Conservation (phyloP, 1,140 invertebrate genomes). For the Calephelis nemesis region DNA sequence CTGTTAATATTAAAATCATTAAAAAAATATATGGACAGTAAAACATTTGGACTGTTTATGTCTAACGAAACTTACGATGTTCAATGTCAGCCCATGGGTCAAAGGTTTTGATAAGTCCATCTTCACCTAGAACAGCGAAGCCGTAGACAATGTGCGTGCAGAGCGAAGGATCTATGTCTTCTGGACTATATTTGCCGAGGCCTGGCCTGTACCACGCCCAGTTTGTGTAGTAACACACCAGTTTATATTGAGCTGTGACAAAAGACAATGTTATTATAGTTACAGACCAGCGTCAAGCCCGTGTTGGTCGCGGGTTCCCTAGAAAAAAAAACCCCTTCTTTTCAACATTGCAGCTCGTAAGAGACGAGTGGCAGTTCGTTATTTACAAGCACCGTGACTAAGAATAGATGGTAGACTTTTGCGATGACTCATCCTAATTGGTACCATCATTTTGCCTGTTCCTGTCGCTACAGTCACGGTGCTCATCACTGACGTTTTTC, state of each 20-base stretch:
- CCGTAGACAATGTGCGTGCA: conserved; percentile 96
- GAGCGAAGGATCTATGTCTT: conserved; percentile 90
- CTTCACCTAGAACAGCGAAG: conserved; percentile 91
- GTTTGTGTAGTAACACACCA: conserved; percentile 96
- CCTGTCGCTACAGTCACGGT: too few relatives aligned
- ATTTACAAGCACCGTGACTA: too few relatives aligned
- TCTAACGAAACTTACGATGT: conserved; percentile 82
- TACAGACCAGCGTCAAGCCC: not conserved
- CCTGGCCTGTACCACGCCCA: conserved; percentile 96
- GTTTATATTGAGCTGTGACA: conserved; percentile 81
- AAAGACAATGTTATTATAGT: conserved; percentile 17
- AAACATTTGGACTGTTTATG: not conserved
- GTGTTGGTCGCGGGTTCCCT: too few relatives aligned
- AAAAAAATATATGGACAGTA: too few relatives aligned
- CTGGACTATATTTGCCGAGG: conserved; percentile 88
- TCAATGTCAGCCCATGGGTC: conserved; percentile 95
- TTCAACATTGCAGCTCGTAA: too few relatives aligned
- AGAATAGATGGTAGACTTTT: too few relatives aligned
- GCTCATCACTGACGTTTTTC: too few relatives aligned
- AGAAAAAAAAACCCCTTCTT: too few relatives aligned
- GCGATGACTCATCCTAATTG: too few relatives aligned
- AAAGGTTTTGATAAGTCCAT: conserved; percentile 89
- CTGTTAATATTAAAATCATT: too few relatives aligned
- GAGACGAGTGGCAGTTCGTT: too few relatives aligned
- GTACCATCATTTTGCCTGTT: too few relatives aligned